Evolutionary conservation across 2,888 invertebrate genomes (phyloP), one percentile per base, ranked within the genome.

Genomic region (Himalopsyche anomala): DNA sequence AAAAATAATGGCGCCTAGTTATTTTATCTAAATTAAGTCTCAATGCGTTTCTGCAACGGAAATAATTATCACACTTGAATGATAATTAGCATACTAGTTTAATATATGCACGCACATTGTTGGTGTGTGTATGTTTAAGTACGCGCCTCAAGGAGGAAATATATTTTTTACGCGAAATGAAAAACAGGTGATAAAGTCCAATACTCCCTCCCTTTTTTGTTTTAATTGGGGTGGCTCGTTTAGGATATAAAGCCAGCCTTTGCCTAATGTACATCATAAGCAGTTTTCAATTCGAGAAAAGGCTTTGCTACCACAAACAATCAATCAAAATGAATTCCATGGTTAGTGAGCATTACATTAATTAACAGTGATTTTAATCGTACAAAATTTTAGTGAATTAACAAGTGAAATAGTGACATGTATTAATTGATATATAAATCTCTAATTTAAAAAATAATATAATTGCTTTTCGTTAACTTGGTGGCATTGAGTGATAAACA

Each of bases 291-390:
- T 42, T 42, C 19, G 19, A n/a, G 45, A 80, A 80, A 80, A 45
- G 80, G 40, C 45, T 45, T 45, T 36, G n/a, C 40, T 80, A 28
- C 80, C 8, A 40, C 36, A 38, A 80, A 40, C 15, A 51, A 51
- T 15, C 51, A 51, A 40, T 80, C 80, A 80, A 80, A 80, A 80
- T 80, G 80, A 80, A 80, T 12, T 80, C 45, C 36, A 19, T 80
- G 40, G 80, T 80, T 40, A 80, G 80, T 80, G 11, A 36, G 9
- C 40, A 45, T 45, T 40, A 15, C 12, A 15, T 51, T 51, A 15
- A 51, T 51, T 51, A 51, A 51, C 0, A 6, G 51, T 12, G 15
- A 15, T 51, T 15, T 5, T 51, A 15, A 4, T 15, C 51, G 15
- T 51, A 15, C 0, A 15, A 51, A 51, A 51, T 15, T 15, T 12